phyloP scores from a whole-genome alignment of 2,797 vertebrate genomes.

The Meda fulgida region DNA sequence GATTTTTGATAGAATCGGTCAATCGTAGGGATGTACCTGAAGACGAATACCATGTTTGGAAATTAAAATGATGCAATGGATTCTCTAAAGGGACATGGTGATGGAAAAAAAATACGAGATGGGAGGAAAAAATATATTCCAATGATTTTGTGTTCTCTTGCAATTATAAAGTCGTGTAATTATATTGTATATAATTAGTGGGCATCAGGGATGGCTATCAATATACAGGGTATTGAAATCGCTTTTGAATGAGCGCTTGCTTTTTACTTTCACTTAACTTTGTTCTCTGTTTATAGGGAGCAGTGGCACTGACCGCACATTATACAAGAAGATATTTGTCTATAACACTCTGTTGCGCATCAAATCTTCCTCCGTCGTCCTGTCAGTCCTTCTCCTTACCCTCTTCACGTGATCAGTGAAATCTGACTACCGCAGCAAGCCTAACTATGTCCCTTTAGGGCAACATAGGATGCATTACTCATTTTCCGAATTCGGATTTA shows the following conservation, averaged over 20 bases:
- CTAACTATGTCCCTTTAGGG: not conserved
- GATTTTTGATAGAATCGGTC: not conserved
- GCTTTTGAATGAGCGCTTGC: rapidly evolving
- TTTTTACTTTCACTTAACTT: not conserved
- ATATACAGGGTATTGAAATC: not conserved
- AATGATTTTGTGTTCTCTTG: not conserved
- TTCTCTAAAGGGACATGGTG: not conserved
- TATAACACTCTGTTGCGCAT: not conserved
- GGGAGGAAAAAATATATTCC: not conserved
- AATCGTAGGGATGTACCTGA: not conserved
- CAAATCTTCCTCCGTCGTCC: not conserved
- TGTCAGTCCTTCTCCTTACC: not conserved
- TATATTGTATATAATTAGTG: not conserved
- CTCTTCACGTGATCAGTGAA: not conserved
- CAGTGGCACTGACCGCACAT: not conserved
- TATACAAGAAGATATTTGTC: not conserved
- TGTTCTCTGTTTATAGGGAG: not conserved
- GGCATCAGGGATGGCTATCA: not conserved
- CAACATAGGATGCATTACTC: not conserved
- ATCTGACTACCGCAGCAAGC: not conserved
- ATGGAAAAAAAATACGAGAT: not conserved
- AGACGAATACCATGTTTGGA: not conserved
- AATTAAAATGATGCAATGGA: too few species aligned
- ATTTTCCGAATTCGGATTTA: not conserved
- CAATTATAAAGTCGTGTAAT: not conserved